Base-by-base conservation (phyloP, 2,888 invertebrate species). In the Lasioglossum vierecki region DNA sequence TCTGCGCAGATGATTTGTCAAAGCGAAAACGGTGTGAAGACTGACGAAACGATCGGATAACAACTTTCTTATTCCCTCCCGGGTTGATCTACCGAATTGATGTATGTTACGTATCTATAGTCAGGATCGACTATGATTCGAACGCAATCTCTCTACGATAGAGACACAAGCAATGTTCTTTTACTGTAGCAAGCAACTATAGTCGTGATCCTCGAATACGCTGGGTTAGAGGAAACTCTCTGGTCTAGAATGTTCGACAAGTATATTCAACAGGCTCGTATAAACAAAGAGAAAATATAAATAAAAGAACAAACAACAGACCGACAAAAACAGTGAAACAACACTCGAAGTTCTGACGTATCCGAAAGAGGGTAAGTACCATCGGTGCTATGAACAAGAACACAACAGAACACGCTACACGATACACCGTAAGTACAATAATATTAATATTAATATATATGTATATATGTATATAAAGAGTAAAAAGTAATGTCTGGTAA, bases 111-210 rank as follows among this genome's bases (percentile, higher is more conserved):
- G 35, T 39, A 18, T 70, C 39, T 70, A 70, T 70, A 41, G 68
- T 70, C 39, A 70, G 39, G 41, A 39, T 11, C 57, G 44, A 39
- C 66, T 39, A 66, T 66, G 66, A 66, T 35, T 63, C 4, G 18
- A 72, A 71, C 80, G 76, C 82, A 71, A 71, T 71, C 71, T 72
- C n/a, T 75, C 84, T 85, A 85, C 85, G 74, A 70, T 44, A 73
- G 46, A 73, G 79, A 89, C 84, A 80, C 88, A 91, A 89, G 86
- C 87, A 89, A 87, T 70, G 79, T 76, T 90, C 86, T 91, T 92
- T 93, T 93, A 93, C 93, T 93, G 89, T 91, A 93, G 93, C 93
- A 93, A 93, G 93, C 93, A 93, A 93, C 93, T 93, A 93, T 93
- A 89, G 83, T 90, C 87, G 86, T 88, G 72, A 87, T 88, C 80